Percentiles rank a stretch among this genome's conserved stretches.
phyloP scores from a whole-genome alignment of 2,113 vertebrate species.

The Ageneiosus marmoratus region DNA sequence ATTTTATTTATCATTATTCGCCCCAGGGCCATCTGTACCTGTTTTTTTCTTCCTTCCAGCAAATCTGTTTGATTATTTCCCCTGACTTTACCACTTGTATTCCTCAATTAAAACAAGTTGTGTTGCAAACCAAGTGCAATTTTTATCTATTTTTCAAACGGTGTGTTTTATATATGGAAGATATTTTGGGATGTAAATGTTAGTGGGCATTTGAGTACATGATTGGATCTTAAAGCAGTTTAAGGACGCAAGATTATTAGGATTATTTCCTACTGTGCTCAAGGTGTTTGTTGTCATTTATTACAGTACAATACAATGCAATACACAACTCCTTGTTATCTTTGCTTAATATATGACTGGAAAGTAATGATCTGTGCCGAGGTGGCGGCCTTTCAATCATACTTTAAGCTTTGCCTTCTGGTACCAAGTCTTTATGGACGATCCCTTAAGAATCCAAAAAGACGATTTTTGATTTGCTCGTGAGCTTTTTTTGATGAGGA shows the following conservation, averaged over 20 bases:
- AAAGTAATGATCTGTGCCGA: too few relatives aligned
- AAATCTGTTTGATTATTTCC: background rate
- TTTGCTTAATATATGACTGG: too few relatives aligned
- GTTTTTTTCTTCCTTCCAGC: background rate
- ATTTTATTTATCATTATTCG: constrained; percentile 55
- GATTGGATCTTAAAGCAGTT: constrained; percentile 6
- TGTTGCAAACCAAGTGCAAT: background rate
- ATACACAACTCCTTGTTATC: too few relatives aligned
- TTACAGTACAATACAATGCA: too few relatives aligned
- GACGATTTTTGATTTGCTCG: too few relatives aligned
- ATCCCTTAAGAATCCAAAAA: too few relatives aligned
- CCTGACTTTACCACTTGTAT: background rate
- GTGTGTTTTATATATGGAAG: background rate
- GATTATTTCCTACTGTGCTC: background rate
- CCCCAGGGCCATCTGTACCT: constrained; percentile 14
- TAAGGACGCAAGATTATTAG: background rate
- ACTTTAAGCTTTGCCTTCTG: too few relatives aligned
- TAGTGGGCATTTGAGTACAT: background rate
- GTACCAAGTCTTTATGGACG: too few relatives aligned
- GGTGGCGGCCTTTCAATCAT: too few relatives aligned
- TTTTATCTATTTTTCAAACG: background rate
- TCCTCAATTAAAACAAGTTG: too few relatives aligned
- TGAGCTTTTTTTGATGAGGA: too few relatives aligned
- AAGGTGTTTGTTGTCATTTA: too few relatives aligned
- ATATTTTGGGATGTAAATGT: background rate